A percentile compares a stretch with the other conserved stretches of the same genome.
phyloP scores from a whole-genome alignment of 2,888 invertebrate genomes.

The Lydus trimaculatus region DNA sequence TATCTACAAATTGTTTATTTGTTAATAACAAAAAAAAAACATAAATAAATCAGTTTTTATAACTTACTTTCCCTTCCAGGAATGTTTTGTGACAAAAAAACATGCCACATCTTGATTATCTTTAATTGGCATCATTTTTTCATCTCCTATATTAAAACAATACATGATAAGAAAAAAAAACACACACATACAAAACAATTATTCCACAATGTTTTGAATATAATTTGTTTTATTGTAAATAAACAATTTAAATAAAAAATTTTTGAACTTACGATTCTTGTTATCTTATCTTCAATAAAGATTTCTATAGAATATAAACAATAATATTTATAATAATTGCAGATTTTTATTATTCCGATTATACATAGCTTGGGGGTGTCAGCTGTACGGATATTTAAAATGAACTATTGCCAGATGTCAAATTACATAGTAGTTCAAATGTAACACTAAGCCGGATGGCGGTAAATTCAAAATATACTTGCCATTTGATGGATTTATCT shows the following conservation, averaged over 20 bases:
- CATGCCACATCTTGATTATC: constrained; percentile 97
- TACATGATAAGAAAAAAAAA: neutral
- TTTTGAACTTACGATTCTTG: neutral
- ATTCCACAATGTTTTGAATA: neutral
- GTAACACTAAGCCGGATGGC: neutral
- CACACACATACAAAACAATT: too few species aligned
- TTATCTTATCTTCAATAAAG: neutral
- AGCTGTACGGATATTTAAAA: neutral
- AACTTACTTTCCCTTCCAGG: constrained; percentile 96
- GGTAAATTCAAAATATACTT: neutral
- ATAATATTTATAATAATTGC: constrained; percentile 4
- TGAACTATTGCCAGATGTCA: neutral
- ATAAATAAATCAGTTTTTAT: neutral
- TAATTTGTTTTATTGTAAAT: neutral
- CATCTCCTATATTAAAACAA: constrained; percentile 51
- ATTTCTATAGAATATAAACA: neutral
- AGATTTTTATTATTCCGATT: neutral
- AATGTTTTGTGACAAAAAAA: constrained; percentile 96
- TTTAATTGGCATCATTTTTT: constrained; percentile 80
- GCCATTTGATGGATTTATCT: too few species aligned
- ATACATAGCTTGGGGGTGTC: constrained; percentile 5
- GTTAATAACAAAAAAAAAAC: neutral
- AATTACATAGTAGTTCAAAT: neutral
- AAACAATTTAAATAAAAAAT: neutral
- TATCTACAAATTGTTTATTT: constrained; percentile 67